Base-by-base conservation (phyloP, 2,888 invertebrate species). In the Athripsodes cinereus region DNA sequence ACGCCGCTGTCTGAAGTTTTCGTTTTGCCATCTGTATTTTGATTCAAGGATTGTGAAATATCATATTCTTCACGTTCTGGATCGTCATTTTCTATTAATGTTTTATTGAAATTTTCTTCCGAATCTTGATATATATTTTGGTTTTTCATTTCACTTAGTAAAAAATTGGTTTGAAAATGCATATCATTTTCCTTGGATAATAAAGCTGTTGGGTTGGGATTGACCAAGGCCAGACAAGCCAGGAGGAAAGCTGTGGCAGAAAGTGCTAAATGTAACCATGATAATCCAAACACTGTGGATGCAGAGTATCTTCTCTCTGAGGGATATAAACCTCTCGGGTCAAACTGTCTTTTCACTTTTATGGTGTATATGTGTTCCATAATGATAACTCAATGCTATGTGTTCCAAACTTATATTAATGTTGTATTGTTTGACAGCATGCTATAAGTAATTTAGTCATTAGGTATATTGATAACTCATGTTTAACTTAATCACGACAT, bases 331-430 rank as follows among this genome's bases (percentile, higher is more conserved):
- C 74, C 72, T 59, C 81, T 74, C 1, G 81, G 78, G 65, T 82
- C 80, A 1, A 81, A 81, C 68, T 81, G 80, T 8, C 83, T 81
- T 69, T 82, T 81, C 67, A 85, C 83, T 74, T 82, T 83, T 60
- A 86, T 82, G 64, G 85, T 84, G 68, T 83, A 85, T 18, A 85
- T 81, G 71, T 83, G 83, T 74, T 86, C 84, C 84, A 85, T 85
- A 26, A 26, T 26, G 26, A 10, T 26, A 10, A 26, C 10, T 26
- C 26, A 26, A 3, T 26, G n/a, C n/a, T n/a, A n/a, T n/a, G n/a
- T n/a, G n/a, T n/a, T n/a, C n/a, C 26, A 26, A 3, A 26, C 26
- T n/a, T n/a, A n/a, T 26, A 26, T 26, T 26, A 26, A 6, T 26
- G 5, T 26, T 26, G 26, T 26, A 26, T 26, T 26, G 3, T 26